Base-by-base conservation (phyloP, 35 echinoderm and acorn worm species). In the Hemicentrotus pulcherrimus region DNA sequence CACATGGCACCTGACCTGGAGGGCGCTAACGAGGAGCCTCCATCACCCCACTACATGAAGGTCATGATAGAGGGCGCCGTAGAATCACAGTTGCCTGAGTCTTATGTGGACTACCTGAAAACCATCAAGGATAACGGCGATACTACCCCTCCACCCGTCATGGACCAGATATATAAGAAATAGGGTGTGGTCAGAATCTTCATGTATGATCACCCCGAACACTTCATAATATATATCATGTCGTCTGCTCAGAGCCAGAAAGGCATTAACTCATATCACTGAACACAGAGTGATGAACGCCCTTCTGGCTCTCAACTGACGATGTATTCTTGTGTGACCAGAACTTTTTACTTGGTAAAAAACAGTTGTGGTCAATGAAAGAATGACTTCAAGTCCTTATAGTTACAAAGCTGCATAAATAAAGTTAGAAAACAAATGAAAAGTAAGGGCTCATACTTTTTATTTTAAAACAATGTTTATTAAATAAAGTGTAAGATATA, bases 31-130 rank as follows among this genome's bases (percentile, higher is more conserved):
- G 35, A 60, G 7, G 47, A 45, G 32, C 95, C 86, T 32, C 86
- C 95, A 19, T 88, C 86, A 52, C 95, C 95, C 19, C 85, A 90
- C 31, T 95, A 95, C 48, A 52, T 90, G 86, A 55, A 91, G n/a
- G 86, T 95, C n/a, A 95, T 95, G 24, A 61, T 95, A 18, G 86
- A 71, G 32, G 95, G 95, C 15, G 95, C 95, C 22, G 14, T 55
- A 61, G 46, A 95, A 91, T 88, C 86, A 31, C 32, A 90, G 24
- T 30, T 95, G 14, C 50, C 32, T 7, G 3, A 30, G 14, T 47
- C 86, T 28, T 95, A 95, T 46, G 47, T 95, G 0, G 32, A 91
- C 15, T 88, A 47, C 41, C 86, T 95, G 14, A 31, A 60, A 91
- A 47, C 86, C 1, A 47, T 95, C 18, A 86, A 95, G 41, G 32